These are phyloP conservation scores for Pseudomyrmex concolor DNA, from an alignment of 1,140 invertebrate species.

Conservation along the genomic window DNA sequence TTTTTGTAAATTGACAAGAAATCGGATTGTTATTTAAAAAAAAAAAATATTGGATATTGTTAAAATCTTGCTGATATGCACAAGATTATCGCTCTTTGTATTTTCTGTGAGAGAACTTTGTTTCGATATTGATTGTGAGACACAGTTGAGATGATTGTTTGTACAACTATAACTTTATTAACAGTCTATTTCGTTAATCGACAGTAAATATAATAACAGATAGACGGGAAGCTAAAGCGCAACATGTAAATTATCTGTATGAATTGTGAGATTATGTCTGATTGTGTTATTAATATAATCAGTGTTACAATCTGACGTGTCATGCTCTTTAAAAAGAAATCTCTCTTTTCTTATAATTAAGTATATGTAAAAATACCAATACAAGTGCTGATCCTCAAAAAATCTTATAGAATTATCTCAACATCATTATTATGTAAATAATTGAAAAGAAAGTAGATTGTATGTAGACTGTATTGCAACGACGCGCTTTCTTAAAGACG, in stretches of 20 bases:
- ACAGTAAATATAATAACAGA: conserved; percentile 23
- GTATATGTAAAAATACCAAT: too few species aligned
- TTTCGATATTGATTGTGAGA: neutral
- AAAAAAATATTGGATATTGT: neutral
- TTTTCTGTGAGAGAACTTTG: neutral
- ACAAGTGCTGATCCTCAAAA: too few species aligned
- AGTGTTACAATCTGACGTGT: neutral
- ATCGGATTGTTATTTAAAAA: too few species aligned
- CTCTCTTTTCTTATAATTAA: too few species aligned
- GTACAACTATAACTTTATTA: neutral
- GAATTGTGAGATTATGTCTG: neutral
- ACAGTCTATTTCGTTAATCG: conserved; percentile 44
- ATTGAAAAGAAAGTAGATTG: too few species aligned
- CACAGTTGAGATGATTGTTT: conserved; percentile 8
- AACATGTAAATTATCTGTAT: conserved; percentile 29
- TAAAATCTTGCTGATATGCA: conserved; percentile 8
- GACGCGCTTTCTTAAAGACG: too few species aligned
- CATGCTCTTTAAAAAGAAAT: too few species aligned
- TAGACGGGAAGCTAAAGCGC: conserved; percentile 9
- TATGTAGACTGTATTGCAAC: too few species aligned
- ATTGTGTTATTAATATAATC: conserved; percentile 4
- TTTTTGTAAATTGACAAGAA: neutral
- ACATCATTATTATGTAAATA: too few species aligned
- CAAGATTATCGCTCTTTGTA: too few species aligned
- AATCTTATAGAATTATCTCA: too few species aligned